Base-by-base conservation (phyloP, 1,140 invertebrate species). In the Eupeodes corollae region DNA sequence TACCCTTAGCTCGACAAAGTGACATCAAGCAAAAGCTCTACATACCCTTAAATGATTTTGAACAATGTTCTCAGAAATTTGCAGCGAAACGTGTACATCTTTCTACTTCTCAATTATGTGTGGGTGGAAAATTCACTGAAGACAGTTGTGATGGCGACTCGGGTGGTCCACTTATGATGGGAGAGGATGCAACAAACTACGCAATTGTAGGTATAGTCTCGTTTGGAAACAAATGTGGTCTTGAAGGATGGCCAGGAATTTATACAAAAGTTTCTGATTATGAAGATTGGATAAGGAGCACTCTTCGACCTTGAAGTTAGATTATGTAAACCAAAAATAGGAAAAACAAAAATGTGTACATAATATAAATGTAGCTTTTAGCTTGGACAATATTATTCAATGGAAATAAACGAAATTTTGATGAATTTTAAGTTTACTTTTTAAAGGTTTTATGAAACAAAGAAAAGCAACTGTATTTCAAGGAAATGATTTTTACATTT, bases 91-190 rank as follows among this genome's bases (percentile, higher is more conserved):
- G 44, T 6, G 52, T 63, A 15, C 50, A 52, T 15, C 42, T 68
- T 16, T 49, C 51, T 35, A 18, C 41, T 0, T 51, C 68, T 1
- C 81, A 84, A 53, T 48, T 84, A 2, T 84, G 82, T 51, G 81
- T 79, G 11, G 82, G 80, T 11, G 80, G 80, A 2, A 64, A 73
- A 11, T 75, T 69, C 44, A 80, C 63, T 54, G 78, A 68, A 55
- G 83, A 86, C 51, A 77, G 82, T 0, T 86, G 83, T 47, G 70
- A 74, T 56, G 84, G 82, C 72, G 86, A 89, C 52, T 86, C 84
- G 2, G 86, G 86, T 8, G 85, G 85, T 9, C 83, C 85, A 0
- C 60, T 89, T 3, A 83, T 84, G 81, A 60, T 91, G 30, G 74
- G 51, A 35, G 52, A 15, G 0, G 35, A 30, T 11, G 35, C 43